Percentiles rank a stretch among this genome's conserved stretches.
Conservation (phyloP, 2,113 vertebrate genomes). For the Passer montanus region DNA sequence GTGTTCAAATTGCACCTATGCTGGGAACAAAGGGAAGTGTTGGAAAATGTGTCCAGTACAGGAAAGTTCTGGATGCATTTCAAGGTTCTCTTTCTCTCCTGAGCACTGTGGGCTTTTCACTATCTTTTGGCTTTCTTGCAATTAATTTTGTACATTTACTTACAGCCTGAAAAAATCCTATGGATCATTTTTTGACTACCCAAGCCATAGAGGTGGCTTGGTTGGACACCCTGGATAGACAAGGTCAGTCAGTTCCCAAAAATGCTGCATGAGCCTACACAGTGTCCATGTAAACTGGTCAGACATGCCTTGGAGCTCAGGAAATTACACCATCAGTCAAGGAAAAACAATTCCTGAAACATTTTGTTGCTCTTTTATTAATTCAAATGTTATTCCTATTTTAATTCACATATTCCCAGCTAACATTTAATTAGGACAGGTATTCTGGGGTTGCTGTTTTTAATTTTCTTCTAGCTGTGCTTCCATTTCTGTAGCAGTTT, state of each 20-base stretch:
- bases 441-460: constrained; percentile 8
- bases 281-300: background rate
- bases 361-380: background rate
- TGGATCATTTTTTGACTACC: background rate
- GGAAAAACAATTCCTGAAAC: background rate
- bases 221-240: background rate
- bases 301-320: background rate
- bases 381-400: constrained; percentile 19
- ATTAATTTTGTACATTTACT: background rate
- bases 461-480: constrained; percentile 31
- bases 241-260: background rate
- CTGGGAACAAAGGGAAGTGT: background rate
- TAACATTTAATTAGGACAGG: constrained; percentile 11
- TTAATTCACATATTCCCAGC: background rate
- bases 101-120: background rate
- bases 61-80: background rate
- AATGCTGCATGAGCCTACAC: background rate
- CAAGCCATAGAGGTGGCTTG: background rate
- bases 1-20: background rate
- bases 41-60: background rate
- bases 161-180: background rate
- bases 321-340: background rate
- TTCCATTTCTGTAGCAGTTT: constrained; percentile 25
- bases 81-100: background rate
- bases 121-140: background rate